Conservation (phyloP, 2,113 vertebrate species). For the Phaetusa simplex region DNA sequence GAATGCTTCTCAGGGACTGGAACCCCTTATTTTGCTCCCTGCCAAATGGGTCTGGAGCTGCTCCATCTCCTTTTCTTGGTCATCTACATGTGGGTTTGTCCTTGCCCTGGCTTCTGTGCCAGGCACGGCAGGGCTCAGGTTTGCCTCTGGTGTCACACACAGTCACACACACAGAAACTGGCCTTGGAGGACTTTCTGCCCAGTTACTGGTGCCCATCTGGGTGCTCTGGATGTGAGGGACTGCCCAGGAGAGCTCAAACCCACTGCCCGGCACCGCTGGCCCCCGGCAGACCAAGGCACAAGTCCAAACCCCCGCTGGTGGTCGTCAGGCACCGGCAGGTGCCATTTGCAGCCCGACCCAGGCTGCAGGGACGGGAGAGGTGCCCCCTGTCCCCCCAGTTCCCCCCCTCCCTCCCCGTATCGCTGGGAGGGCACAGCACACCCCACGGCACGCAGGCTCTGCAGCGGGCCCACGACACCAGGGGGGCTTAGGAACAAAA, state of each 20-base stretch:
- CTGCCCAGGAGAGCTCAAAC: neutral
- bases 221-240: neutral
- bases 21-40: neutral
- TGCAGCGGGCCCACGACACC: fast-evolving
- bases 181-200: neutral
- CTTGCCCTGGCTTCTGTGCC: neutral
- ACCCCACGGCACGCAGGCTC: neutral
- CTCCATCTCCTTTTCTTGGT: neutral
- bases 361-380: too few relatives aligned
- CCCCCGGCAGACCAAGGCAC: neutral
- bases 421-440: too few relatives aligned
- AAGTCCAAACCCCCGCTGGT: too few relatives aligned
- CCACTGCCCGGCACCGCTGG: neutral
- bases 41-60: neutral
- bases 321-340: too few relatives aligned
- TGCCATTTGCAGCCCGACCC: too few relatives aligned
- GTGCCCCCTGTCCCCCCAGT: too few relatives aligned
- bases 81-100: neutral
- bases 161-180: neutral
- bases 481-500: neutral
- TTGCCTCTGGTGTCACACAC: neutral
- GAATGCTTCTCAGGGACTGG: neutral
- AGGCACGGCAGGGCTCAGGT: neutral
- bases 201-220: neutral
- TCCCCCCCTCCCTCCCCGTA: too few relatives aligned